Percentiles rank a stretch among this genome's conserved stretches.
Evolutionary conservation across 2,113 vertebrate genomes (phyloP).

Genomic region (Polyodon spathula): DNA sequence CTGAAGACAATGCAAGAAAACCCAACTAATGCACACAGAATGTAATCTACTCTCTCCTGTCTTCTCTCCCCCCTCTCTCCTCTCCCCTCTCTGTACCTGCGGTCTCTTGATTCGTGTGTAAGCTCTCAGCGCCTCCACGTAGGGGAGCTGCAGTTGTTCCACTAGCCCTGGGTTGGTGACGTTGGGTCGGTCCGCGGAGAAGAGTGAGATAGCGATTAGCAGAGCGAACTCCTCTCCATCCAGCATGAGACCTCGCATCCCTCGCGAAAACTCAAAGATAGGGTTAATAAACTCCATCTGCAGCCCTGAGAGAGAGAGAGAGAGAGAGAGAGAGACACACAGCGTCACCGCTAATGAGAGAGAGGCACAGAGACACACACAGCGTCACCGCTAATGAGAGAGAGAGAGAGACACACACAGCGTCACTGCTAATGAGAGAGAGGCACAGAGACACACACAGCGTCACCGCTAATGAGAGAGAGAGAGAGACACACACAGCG

Average conservation of each 20-base stretch:
- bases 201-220: slow-evolving; percentile 96
- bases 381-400: no score
- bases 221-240: slow-evolving; percentile 91
- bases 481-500: no score
- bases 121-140: slow-evolving; percentile 88
- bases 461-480: no score
- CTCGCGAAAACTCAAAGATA: slow-evolving; percentile 95
- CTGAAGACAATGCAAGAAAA: slow-evolving; percentile 49
- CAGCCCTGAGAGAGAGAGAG: slow-evolving; percentile 59
- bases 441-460: no score
- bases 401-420: no score
- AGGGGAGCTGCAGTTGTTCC: slow-evolving; percentile 87
- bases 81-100: no score
- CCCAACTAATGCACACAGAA: no score
- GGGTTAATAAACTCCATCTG: slow-evolving; percentile 97
- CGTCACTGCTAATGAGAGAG: no score
- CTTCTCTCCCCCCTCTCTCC: no score
- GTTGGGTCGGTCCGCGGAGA: slow-evolving; percentile 93
- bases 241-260: slow-evolving; percentile 91
- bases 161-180: slow-evolving; percentile 91
- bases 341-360: no score
- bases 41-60: no score
- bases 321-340: not conserved
- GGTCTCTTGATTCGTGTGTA: slow-evolving; percentile 95
- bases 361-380: no score